Percentiles rank a stretch among this genome's conserved stretches.
Evolutionary conservation across 2,797 vertebrate genomes (phyloP).

Genomic region (Lycodopsis pacificus): DNA sequence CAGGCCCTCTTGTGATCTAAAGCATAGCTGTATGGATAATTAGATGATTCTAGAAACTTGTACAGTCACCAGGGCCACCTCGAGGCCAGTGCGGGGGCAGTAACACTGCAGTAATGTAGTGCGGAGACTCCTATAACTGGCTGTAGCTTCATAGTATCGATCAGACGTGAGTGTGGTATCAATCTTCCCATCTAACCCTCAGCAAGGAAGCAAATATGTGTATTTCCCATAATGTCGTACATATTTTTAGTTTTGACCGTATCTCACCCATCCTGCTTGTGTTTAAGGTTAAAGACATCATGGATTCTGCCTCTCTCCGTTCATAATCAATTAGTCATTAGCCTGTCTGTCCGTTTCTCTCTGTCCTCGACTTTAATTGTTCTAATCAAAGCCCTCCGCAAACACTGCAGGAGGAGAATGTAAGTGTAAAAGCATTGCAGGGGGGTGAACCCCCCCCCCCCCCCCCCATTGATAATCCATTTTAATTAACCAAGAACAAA

Average conservation of each 20-base stretch:
- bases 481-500: slow-evolving; percentile 78
- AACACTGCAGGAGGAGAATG: slow-evolving; percentile 33
- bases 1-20: slow-evolving; percentile 9
- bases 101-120: not conserved
- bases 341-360: slow-evolving; percentile 6
- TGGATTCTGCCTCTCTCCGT: slow-evolving; percentile 19
- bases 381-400: slow-evolving; percentile 48
- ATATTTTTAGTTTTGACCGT: not conserved
- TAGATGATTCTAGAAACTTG: slow-evolving; percentile 2
- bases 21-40: slow-evolving; percentile 7
- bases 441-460: not conserved
- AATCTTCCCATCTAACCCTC: not conserved
- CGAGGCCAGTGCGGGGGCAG: not conserved
- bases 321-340: slow-evolving; percentile 41
- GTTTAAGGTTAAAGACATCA: slow-evolving; percentile 11
- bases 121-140: not conserved
- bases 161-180: not conserved
- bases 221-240: not conserved
- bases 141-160: not conserved
- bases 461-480: slow-evolving; percentile 59
- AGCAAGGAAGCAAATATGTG: not conserved
- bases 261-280: not conserved
- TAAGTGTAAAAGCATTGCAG: slow-evolving; percentile 27
- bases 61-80: slow-evolving; percentile 1
- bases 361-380: slow-evolving; percentile 30